Conservation (phyloP, 2,888 invertebrate genomes). For the Andrena fulva region DNA sequence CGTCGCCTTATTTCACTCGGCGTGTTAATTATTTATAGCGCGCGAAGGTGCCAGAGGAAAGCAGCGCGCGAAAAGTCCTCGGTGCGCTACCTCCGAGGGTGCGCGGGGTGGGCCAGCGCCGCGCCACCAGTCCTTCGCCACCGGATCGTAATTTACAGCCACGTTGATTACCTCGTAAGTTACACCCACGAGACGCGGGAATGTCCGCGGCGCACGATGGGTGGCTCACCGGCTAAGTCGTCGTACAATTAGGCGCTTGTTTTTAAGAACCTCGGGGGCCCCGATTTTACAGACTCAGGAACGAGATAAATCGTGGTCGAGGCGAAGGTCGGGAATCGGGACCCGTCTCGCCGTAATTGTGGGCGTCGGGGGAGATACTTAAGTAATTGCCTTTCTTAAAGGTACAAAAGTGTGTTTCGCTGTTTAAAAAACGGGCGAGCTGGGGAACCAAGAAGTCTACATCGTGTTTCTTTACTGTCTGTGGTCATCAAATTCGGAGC, state of each 20-base stretch:
- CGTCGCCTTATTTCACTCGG: not conserved
- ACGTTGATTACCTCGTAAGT: constrained; percentile 76
- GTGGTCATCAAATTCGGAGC: too few species aligned
- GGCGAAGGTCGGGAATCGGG: too few species aligned
- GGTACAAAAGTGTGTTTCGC: too few species aligned
- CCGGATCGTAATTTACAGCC: constrained; percentile 69
- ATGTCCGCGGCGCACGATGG: constrained; percentile 52
- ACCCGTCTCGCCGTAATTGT: too few species aligned
- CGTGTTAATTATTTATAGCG: constrained; percentile 36
- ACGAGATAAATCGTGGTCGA: constrained; percentile 23
- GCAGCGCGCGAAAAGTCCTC: not conserved
- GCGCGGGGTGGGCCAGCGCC: not conserved
- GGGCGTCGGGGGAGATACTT: too few species aligned
- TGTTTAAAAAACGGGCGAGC: too few species aligned
- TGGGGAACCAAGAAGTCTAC: too few species aligned
- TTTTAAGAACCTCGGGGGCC: constrained; percentile 36
- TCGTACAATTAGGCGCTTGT: constrained; percentile 59
- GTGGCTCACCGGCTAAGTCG: constrained; percentile 56
- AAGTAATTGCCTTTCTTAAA: too few species aligned
- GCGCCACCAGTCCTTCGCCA: constrained; percentile 9
- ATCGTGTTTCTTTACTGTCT: too few species aligned
- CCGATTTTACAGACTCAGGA: constrained; percentile 22
- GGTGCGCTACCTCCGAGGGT: not conserved
- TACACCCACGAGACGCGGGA: constrained; percentile 73
- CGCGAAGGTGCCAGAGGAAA: constrained; percentile 34